Evolutionary conservation across 2,888 invertebrate species (phyloP).

Genomic region (Dasypolia templi): DNA sequence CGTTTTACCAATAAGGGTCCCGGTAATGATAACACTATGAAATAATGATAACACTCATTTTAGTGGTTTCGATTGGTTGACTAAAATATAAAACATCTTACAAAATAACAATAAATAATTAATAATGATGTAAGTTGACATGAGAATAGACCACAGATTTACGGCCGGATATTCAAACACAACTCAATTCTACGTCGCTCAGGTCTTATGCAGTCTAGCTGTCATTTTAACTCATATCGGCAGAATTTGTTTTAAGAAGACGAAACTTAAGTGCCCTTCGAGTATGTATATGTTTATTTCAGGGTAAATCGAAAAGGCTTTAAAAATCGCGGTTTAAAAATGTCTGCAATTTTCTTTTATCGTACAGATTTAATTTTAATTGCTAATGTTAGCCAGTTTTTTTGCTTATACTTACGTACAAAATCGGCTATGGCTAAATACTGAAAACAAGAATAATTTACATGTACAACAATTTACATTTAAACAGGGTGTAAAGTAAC

Average conservation of each 20-base stretch:
- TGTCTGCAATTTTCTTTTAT: no score
- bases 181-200: neutral
- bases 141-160: neutral
- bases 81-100: neutral
- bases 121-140: no score
- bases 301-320: neutral
- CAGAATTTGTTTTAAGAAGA: slow-evolving; percentile 68
- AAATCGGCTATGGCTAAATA: neutral
- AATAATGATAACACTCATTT: neutral
- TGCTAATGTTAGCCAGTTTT: neutral
- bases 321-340: neutral
- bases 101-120: no score
- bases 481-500: no score
- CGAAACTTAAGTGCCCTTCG: neutral
- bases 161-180: neutral
- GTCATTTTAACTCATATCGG: neutral
- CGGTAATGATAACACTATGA: neutral
- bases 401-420: neutral
- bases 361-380: neutral
- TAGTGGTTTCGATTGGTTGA: neutral
- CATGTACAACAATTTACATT: no score
- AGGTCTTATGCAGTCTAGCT: neutral
- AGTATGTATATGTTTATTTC: neutral
- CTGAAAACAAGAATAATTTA: neutral
- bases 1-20: neutral